These are phyloP conservation scores for Eleginops maclovinus DNA, from an alignment of 2,113 vertebrate species.

Conservation along the genomic window DNA sequence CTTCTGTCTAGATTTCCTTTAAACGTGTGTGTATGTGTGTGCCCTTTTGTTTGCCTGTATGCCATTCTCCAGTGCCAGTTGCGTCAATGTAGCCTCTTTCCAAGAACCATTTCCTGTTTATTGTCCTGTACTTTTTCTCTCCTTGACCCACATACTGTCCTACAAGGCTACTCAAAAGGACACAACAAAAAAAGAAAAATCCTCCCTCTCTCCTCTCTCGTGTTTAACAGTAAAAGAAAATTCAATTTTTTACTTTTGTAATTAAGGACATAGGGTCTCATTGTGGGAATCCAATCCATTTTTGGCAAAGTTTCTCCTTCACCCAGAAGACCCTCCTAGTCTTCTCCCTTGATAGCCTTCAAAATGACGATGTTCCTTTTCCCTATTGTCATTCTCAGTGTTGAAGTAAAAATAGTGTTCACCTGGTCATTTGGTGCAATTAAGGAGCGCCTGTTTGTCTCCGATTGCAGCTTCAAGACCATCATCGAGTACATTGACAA, in stretches of 20 bases:
- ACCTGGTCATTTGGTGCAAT: background rate
- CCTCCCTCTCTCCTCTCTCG: background rate
- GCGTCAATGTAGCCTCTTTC: conserved; percentile 8
- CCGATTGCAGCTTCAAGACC: conserved; percentile 87
- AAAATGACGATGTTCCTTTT: background rate
- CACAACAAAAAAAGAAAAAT: background rate
- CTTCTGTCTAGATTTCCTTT: conserved; percentile 6
- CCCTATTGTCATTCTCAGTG: background rate
- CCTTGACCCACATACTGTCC: background rate
- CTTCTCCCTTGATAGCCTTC: background rate
- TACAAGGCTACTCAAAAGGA: background rate
- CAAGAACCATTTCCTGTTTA: conserved; percentile 48
- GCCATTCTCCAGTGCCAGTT: conserved; percentile 4
- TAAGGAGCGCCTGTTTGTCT: background rate
- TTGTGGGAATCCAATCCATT: background rate
- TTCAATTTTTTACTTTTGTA: no score
- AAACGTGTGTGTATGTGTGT: background rate
- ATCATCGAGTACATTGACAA: conserved; percentile 93
- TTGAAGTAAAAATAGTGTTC: background rate
- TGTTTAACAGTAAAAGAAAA: background rate
- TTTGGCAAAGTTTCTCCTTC: background rate
- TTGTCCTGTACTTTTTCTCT: conserved; percentile 39
- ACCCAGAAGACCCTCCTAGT: background rate
- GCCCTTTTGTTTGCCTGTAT: no score
- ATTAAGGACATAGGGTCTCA: no score